These are phyloP conservation scores for Chroicocephalus ridibundus DNA, from an alignment of 2,113 vertebrate species.

Conservation along the genomic window DNA sequence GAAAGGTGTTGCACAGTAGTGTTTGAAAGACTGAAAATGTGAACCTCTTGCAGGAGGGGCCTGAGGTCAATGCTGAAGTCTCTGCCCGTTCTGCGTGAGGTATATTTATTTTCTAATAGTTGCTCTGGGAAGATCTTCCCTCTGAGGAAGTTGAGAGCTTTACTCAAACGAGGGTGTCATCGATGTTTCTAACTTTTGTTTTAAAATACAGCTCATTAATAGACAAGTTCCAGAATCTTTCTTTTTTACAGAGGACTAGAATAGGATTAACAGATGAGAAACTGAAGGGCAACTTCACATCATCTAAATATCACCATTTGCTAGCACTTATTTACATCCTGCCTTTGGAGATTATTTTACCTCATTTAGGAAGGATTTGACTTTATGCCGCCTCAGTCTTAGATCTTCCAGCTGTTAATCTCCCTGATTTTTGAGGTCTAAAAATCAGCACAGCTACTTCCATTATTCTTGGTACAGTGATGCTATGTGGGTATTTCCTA, in stretches of 20 bases:
- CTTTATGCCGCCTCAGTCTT: not conserved
- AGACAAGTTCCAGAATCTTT: not conserved
- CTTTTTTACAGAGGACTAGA: not conserved
- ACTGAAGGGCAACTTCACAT: not conserved
- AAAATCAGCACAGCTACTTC: not conserved
- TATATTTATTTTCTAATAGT: not conserved
- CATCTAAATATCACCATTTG: not conserved
- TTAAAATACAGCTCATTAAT: not conserved
- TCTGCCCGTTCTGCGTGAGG: not conserved
- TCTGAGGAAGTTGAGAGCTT: not conserved
- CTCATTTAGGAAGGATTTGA: not conserved
- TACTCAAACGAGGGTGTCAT: not conserved
- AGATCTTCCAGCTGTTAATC: not conserved
- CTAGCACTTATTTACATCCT: not conserved
- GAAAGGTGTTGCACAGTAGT: not conserved
- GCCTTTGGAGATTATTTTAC: not conserved
- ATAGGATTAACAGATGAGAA: not conserved
- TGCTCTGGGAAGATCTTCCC: not conserved
- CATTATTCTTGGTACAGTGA: not conserved
- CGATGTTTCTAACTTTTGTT: accelerated
- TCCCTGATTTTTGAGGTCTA: not conserved
- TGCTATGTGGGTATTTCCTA: not conserved
- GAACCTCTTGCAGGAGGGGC: not conserved
- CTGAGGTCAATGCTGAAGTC: not conserved
- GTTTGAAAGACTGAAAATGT: not conserved